phyloP scores from a whole-genome alignment of 2,888 invertebrate species.

The Hemistola chrysoprasaria region DNA sequence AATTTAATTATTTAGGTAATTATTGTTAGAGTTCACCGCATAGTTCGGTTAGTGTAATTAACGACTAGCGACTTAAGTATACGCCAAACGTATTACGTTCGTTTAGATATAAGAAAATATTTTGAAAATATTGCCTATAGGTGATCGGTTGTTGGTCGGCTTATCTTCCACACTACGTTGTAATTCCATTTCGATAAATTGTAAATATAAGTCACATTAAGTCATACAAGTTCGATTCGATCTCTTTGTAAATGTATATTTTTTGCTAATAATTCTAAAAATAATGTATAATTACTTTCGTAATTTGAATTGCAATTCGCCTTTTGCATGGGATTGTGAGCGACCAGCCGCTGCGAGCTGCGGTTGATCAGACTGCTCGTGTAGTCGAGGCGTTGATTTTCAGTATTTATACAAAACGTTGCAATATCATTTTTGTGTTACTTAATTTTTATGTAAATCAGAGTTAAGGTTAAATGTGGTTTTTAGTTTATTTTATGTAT shows the following conservation, averaged over 20 bases:
- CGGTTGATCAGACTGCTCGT: slow-evolving; percentile 15
- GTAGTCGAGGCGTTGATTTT: slow-evolving; percentile 45
- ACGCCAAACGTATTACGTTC: slow-evolving; percentile 83
- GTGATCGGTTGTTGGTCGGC: slow-evolving; percentile 64
- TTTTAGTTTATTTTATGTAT: slow-evolving; percentile 69
- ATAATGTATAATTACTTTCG: slow-evolving; percentile 38
- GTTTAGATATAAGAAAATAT: slow-evolving; percentile 72
- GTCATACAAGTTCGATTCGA: slow-evolving; percentile 80
- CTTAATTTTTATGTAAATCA: slow-evolving; percentile 75
- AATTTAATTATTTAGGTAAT: slow-evolving; percentile 81
- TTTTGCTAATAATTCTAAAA: slow-evolving; percentile 68
- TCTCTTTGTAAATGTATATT: slow-evolving; percentile 81
- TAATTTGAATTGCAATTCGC: slow-evolving; percentile 42
- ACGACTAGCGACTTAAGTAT: slow-evolving; percentile 80
- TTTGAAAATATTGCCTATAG: slow-evolving; percentile 81
- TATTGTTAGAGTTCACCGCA: slow-evolving; percentile 78
- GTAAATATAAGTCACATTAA: slow-evolving; percentile 80
- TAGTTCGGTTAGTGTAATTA: slow-evolving; percentile 79
- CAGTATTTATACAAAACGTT: slow-evolving; percentile 65
- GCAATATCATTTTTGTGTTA: slow-evolving; percentile 76
- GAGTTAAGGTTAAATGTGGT: slow-evolving; percentile 65
- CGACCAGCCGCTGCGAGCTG: slow-evolving; percentile 17
- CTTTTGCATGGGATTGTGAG: slow-evolving; percentile 44
- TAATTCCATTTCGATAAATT: slow-evolving; percentile 80
- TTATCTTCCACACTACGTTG: slow-evolving; percentile 75